Evolutionary conservation across 2,113 vertebrate species (phyloP).

Genomic region (Typhlomys cinereus): DNA sequence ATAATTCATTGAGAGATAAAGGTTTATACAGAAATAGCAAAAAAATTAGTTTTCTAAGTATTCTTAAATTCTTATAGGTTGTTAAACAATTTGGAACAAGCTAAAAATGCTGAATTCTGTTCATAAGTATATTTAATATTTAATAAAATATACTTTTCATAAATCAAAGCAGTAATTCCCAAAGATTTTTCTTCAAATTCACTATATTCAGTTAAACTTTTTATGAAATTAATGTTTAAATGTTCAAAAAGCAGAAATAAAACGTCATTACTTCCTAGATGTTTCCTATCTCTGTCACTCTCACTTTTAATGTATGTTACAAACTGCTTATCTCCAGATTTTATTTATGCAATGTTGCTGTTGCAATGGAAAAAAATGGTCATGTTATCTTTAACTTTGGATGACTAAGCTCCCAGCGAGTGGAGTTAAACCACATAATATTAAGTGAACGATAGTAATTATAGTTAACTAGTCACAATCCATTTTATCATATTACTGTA

Average conservation of each 20-base stretch:
- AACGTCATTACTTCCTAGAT: background rate
- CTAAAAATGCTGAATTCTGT: constrained; percentile 36
- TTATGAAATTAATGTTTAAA: constrained; percentile 53
- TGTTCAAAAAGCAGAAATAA: background rate
- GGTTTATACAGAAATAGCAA: background rate
- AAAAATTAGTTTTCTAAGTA: background rate
- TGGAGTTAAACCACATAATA: constrained; percentile 14
- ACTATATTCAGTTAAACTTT: background rate
- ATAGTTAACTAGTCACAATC: background rate
- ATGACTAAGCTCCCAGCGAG: constrained; percentile 9
- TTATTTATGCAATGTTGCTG: constrained; percentile 18
- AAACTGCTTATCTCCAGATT: constrained; percentile 33
- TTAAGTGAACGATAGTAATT: background rate
- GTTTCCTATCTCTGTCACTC: background rate
- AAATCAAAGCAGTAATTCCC: constrained; percentile 33
- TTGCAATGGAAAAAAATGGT: background rate
- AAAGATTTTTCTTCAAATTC: background rate
- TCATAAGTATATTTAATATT: constrained; percentile 40
- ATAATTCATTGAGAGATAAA: background rate
- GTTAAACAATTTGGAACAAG: background rate
- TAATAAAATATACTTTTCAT: constrained; percentile 17
- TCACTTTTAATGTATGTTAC: constrained; percentile 48
- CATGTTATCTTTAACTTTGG: constrained; percentile 36
- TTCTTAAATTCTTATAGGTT: constrained; percentile 14
- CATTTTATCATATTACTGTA: background rate